These are phyloP conservation scores for Geodia barretti DNA, from an alignment of 37 sponge, comb jelly and placozoan species.

Conservation along the genomic window DNA sequence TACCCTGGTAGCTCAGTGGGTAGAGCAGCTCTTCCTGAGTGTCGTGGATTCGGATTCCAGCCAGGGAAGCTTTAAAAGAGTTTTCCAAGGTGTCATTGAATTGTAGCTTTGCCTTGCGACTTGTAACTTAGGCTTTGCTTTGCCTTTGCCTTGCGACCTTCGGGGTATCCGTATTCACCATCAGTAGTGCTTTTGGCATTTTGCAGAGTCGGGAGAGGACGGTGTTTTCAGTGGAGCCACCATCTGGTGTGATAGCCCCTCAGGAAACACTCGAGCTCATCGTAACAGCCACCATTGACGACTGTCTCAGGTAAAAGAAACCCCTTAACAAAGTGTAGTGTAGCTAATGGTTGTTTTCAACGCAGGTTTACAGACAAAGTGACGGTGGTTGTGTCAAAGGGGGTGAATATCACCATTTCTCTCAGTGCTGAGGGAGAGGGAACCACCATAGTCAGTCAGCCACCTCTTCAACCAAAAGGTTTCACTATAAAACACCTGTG, in stretches of 20 bases:
- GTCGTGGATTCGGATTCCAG: background rate
- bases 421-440: constrained; percentile 86
- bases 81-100: constrained; percentile 11
- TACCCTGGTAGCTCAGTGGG: too few species aligned
- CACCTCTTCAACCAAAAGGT: constrained; percentile 67
- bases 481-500: background rate
- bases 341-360: background rate
- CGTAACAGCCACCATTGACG: constrained; percentile 85
- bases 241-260: constrained; percentile 69
- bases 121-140: too few species aligned
- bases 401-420: constrained; percentile 69
- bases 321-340: background rate
- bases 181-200: background rate
- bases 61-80: too few species aligned
- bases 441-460: constrained; percentile 88
- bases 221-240: constrained; percentile 77
- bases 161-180: too few species aligned
- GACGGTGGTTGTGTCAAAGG: constrained; percentile 66
- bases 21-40: too few species aligned
- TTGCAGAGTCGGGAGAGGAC: constrained; percentile 62
- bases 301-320: constrained; percentile 55
- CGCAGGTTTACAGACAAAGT: constrained; percentile 88
- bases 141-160: too few species aligned
- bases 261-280: constrained; percentile 66
- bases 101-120: background rate